Conservation (phyloP, 2,888 invertebrate genomes). For the Polydrusus pterygomalis region DNA sequence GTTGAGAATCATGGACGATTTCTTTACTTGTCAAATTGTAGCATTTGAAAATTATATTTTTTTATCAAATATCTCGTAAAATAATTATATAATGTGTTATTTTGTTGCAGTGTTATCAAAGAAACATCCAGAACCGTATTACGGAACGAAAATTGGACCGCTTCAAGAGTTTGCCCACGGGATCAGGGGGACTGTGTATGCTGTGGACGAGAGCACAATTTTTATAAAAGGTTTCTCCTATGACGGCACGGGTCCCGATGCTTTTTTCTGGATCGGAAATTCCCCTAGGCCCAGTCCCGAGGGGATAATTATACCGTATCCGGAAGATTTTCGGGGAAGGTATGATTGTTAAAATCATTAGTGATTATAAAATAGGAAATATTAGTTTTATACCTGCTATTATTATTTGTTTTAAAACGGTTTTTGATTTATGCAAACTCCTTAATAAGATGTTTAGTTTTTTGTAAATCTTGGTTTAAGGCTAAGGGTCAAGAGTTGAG, state of each 20-base stretch:
- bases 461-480: too few species aligned
- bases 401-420: too few species aligned
- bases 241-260: slow-evolving; percentile 91
- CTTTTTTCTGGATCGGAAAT: slow-evolving; percentile 94
- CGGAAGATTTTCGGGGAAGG: slow-evolving; percentile 88
- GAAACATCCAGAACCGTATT: slow-evolving; percentile 79
- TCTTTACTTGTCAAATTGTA: too few species aligned
- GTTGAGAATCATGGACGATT: too few species aligned
- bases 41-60: too few species aligned
- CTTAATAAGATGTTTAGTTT: too few species aligned
- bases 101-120: slow-evolving; percentile 50
- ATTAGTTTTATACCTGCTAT: background rate
- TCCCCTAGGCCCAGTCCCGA: slow-evolving; percentile 86
- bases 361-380: background rate
- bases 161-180: slow-evolving; percentile 86
- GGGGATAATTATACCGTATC: slow-evolving; percentile 90
- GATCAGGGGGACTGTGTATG: slow-evolving; percentile 88
- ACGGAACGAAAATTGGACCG: slow-evolving; percentile 84
- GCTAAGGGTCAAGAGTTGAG: too few species aligned
- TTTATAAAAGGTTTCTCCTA: slow-evolving; percentile 92
- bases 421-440: too few species aligned
- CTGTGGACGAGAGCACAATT: slow-evolving; percentile 91
- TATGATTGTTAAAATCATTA: slow-evolving; percentile 70
- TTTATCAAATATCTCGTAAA: background rate
- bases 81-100: background rate